Conservation (phyloP, 2,888 invertebrate species). For the Sinohyriopsis cumingii region DNA sequence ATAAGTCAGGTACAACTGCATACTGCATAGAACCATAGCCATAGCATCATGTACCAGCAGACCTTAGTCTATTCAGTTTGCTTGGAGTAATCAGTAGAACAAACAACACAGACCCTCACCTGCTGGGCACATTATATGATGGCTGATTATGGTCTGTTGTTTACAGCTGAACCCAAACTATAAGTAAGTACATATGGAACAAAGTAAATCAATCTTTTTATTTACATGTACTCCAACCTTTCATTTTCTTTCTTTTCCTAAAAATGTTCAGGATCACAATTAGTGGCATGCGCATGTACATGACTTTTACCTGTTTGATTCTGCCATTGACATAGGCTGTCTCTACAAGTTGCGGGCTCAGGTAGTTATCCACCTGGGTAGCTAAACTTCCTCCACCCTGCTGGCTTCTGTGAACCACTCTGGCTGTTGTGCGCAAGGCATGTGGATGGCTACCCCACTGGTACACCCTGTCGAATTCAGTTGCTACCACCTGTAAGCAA, state of each 20-base stretch:
- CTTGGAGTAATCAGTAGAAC: no score
- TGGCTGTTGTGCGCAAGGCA: constrained; percentile 80
- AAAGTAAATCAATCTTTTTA: background rate
- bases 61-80: no score
- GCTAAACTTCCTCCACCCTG: constrained; percentile 36
- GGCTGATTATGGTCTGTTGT: no score
- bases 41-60: no score
- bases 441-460: constrained; percentile 87
- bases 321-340: constrained; percentile 54
- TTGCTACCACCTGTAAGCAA: constrained; percentile 78
- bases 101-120: no score
- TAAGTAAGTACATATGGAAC: no score
- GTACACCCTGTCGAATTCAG: constrained; percentile 79
- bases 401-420: constrained; percentile 77
- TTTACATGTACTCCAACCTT: background rate
- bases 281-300: background rate
- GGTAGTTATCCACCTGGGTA: constrained; percentile 54
- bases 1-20: no score
- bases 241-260: background rate
- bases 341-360: constrained; percentile 59
- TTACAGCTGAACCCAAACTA: no score
- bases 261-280: background rate
- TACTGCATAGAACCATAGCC: no score
- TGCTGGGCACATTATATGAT: no score
- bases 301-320: constrained; percentile 49